Base-by-base conservation (phyloP, 2,113 vertebrate genomes). In the Myanophis thanlyinensis region DNA sequence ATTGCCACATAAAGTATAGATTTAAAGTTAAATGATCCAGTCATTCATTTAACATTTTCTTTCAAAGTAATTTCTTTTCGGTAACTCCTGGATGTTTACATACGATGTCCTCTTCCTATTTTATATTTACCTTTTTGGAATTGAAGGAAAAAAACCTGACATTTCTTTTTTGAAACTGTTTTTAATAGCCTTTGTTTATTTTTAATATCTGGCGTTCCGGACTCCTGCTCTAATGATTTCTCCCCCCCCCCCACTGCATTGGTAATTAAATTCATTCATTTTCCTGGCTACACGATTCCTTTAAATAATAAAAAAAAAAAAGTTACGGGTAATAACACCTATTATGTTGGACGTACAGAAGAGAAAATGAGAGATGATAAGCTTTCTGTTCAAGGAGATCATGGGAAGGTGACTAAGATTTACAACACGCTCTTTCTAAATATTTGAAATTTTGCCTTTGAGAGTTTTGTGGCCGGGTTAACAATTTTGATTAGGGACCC, bases 251-350 rank as follows among this genome's bases (percentile, higher is more conserved):
- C 97, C 97, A 97, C 97, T 97, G 97, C 98, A 98, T 98, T 98
- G 97, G 97, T 98, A 98, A 98, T 98, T 98, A 98, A 98, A 98
- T 98, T 97, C 97, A 98, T 98, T 98, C 98, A 98, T 98, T 98
- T 98, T 97, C 97, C 97, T 97, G 97, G 97, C 97, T 97, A 94
- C 97, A 98, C 96, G 95, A 97, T 97, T 97, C 97, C 97, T 97
- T 97, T 97, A 98, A 98, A 97, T 98, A 98, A 97, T 97, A 98
- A 98, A 97, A 97, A 98, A 98, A 98, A 97, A 97, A 98, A 98
- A 98, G 97, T 98, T 98, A 98, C 97, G 97, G 97, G 97, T 96
- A 97, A 96, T 98, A 97, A 97, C 97, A 98, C 96, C 96, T 98
- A 97, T 97, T 96, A 97, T 46, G 88, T 95, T 96, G 95, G 91